Base-by-base conservation (phyloP, 2,888 invertebrate species). In the Reticulitermes lucifugus region DNA sequence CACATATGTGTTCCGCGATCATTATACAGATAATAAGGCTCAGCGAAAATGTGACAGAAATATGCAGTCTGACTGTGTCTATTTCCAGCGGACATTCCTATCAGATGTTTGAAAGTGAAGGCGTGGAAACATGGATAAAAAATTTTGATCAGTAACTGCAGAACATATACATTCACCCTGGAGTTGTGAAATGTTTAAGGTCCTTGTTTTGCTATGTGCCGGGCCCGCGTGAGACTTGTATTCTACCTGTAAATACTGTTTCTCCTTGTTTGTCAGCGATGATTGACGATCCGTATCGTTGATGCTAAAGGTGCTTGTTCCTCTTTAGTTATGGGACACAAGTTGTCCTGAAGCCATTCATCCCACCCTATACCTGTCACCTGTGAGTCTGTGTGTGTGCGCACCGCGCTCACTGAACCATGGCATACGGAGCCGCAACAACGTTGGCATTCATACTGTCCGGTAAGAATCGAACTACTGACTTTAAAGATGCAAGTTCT, bases 191-290 rank as follows among this genome's bases (percentile, higher is more conserved):
- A 35, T 71, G 71, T 71, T 18, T 0, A 41, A 1, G 21, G 14
- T 73, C 12, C 29, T 25, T 25, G n/a, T 41, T 73, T 73, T 10
- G 41, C 14, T 41, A 41, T 73, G 41, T 41, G 7, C 6, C 22
- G 73, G 29, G 9, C 41, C 25, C 18, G 41, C 41, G 18, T 55
- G 55, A 18, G 55, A 4, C 55, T 73, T 73, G 29, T 21, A 70
- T n/a, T 70, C 70, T 25, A n/a, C 73, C 35, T 73, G 73, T 73
- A 21, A 41, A 73, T 6, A 73, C 18, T 60, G 60, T 60, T 51
- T 80, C 80, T 60, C 35, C 35, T 80, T 41, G 60, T 80, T 80
- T 80, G 60, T 80, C 80, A 80, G 80, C 80, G 55, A 80, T 80
- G 80, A 80, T 35, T 80, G 51, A 80, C 60, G 59, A 60, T 29